Evolutionary conservation across 2,888 invertebrate genomes (phyloP).

Genomic region (Caenorhabditis imperialis): DNA sequence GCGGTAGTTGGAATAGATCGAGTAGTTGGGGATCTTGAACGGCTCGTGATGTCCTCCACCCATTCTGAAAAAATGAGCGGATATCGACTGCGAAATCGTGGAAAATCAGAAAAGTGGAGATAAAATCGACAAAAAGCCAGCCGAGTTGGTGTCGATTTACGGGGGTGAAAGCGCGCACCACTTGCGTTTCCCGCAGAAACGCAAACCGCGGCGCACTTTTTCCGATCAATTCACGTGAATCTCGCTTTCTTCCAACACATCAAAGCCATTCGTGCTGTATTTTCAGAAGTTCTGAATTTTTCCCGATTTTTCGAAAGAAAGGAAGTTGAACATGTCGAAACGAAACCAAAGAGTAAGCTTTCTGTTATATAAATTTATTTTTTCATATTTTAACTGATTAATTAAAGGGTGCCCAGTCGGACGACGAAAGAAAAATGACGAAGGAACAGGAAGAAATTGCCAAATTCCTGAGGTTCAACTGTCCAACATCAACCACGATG

Average conservation of each 20-base stretch:
- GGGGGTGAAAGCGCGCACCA: conserved; percentile 22
- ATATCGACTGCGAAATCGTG: background rate
- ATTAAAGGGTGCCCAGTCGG: conserved; percentile 23
- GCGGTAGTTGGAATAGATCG: conserved; percentile 74
- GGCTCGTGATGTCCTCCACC: conserved; percentile 72
- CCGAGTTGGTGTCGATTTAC: conserved; percentile 43
- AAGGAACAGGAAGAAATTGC: conserved; percentile 88
- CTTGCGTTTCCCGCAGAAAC: conserved; percentile 14
- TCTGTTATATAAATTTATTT: conserved; percentile 3
- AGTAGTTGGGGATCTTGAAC: conserved; percentile 73
- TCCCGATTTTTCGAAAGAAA: background rate
- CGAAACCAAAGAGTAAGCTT: conserved; percentile 40
- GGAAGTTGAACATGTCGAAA: conserved; percentile 24
- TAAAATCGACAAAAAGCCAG: conserved; percentile 26
- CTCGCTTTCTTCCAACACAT: conserved; percentile 41
- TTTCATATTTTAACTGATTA: background rate
- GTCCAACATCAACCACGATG: conserved; percentile 94
- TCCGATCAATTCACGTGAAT: conserved; percentile 35
- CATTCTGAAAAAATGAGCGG: conserved; percentile 51
- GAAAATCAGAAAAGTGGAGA: conserved; percentile 3
- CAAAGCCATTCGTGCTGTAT: conserved; percentile 4
- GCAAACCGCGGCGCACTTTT: conserved; percentile 39
- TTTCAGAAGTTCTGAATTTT: conserved; percentile 10
- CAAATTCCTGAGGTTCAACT: conserved; percentile 93
- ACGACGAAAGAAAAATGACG: conserved; percentile 40